phyloP scores from a whole-genome alignment of 2,113 vertebrate genomes.

The Cacatua alba region DNA sequence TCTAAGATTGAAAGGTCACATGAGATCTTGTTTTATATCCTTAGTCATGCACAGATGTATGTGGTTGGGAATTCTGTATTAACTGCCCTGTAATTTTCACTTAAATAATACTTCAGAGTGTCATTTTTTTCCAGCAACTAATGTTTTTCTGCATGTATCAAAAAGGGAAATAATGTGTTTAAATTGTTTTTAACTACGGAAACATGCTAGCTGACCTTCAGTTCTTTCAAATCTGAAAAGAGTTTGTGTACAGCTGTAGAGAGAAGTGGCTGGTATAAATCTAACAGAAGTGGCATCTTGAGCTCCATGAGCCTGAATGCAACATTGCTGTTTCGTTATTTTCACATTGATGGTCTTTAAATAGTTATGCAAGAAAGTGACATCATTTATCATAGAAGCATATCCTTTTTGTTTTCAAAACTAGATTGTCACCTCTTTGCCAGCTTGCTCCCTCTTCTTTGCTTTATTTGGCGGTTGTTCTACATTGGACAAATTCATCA shows the following conservation, averaged over 20 bases:
- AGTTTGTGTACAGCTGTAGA: neutral
- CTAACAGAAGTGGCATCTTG: neutral
- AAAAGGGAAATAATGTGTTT: neutral
- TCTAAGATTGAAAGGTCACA: conserved; percentile 59
- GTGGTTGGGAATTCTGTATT: conserved; percentile 46
- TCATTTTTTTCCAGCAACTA: conserved; percentile 14
- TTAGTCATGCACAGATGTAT: conserved; percentile 48
- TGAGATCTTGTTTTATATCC: conserved; percentile 54
- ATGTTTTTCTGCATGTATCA: neutral
- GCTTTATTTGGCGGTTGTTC: neutral
- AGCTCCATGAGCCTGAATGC: neutral
- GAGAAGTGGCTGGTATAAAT: neutral
- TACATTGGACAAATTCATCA: neutral
- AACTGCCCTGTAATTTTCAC: conserved; percentile 43
- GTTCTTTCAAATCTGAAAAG: neutral
- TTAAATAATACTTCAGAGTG: conserved; percentile 42
- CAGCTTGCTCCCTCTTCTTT: neutral
- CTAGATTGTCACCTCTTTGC: neutral
- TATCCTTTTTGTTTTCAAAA: conserved; percentile 8
- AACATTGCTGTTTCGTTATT: neutral
- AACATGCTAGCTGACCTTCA: neutral
- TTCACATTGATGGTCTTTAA: neutral
- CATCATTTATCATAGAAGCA: neutral
- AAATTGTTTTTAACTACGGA: neutral
- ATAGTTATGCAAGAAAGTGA: neutral